These are phyloP conservation scores for Hetaerina titia DNA, from an alignment of 2,888 invertebrate species.

Conservation along the genomic window DNA sequence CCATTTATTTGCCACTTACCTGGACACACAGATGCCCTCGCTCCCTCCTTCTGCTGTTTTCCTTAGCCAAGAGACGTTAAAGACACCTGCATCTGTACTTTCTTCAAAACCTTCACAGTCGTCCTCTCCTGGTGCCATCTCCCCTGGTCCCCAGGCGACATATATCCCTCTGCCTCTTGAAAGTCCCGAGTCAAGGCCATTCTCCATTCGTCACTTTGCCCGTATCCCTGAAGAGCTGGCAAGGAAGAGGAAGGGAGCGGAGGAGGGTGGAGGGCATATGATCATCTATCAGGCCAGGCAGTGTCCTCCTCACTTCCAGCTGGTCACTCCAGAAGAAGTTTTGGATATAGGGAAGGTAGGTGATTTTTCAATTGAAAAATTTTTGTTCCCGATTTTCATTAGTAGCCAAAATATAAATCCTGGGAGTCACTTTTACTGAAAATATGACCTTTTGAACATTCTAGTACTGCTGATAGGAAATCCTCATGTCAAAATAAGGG, in stretches of 20 bases:
- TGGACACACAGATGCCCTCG: conserved; percentile 89
- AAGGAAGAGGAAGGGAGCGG: conserved; percentile 78
- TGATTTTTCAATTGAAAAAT: conserved; percentile 65
- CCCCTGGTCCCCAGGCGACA: conserved; percentile 6
- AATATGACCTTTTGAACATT: too few species aligned
- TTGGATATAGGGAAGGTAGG: conserved; percentile 84
- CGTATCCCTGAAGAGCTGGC: conserved; percentile 79
- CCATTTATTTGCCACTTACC: conserved; percentile 90
- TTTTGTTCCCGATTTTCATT: too few species aligned
- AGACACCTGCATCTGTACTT: conserved; percentile 36
- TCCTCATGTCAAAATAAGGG: too few species aligned
- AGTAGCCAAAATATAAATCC: too few species aligned
- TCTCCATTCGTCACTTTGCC: conserved; percentile 76
- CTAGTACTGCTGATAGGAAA: too few species aligned
- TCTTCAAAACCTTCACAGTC: conserved; percentile 33
- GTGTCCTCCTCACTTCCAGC: conserved; percentile 86
- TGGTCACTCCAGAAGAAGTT: conserved; percentile 83
- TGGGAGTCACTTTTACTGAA: too few species aligned
- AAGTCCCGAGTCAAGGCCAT: conserved; percentile 77
- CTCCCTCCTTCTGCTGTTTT: conserved; percentile 78
- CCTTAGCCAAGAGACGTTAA: conserved; percentile 58
- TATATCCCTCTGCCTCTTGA: conserved; percentile 76
- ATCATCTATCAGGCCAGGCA: conserved; percentile 82
- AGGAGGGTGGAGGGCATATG: conserved; percentile 78
- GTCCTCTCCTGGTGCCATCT: neutral